These are phyloP conservation scores for Erpetoichthys calabaricus DNA, from an alignment of 2,797 vertebrate species.

Conservation along the genomic window DNA sequence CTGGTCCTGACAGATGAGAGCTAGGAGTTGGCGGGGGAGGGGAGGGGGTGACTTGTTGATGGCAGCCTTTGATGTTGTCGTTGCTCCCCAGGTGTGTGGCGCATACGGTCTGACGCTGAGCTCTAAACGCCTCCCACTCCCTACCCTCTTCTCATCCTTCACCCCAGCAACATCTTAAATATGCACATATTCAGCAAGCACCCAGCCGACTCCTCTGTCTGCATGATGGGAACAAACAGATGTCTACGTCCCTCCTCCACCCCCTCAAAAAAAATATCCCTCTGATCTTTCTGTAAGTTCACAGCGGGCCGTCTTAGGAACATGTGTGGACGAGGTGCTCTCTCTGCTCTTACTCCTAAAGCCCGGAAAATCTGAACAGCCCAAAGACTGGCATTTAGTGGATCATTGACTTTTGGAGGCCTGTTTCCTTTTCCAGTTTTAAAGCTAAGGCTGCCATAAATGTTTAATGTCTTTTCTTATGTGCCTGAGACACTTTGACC, in stretches of 20 bases:
- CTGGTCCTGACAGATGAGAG: not conserved
- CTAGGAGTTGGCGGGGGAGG: conserved; percentile 24
- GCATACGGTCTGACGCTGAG: conserved; percentile 15
- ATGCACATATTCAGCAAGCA: conserved; percentile 38
- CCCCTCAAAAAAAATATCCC: conserved; percentile 1
- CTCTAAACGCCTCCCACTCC: conserved; percentile 1
- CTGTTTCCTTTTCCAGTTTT: too few relatives aligned
- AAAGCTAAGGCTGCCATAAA: too few relatives aligned
- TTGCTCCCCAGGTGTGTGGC: conserved; percentile 48
- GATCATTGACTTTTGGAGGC: too few relatives aligned
- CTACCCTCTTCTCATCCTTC: conserved; percentile 18
- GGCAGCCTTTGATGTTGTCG: conserved; percentile 43
- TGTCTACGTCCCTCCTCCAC: conserved; percentile 54
- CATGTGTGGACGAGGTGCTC: too few relatives aligned
- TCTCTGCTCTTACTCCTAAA: too few relatives aligned
- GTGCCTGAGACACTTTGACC: too few relatives aligned
- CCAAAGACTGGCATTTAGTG: too few relatives aligned
- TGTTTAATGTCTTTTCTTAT: too few relatives aligned
- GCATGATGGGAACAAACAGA: conserved; percentile 57
- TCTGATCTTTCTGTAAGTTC: conserved; percentile 15
- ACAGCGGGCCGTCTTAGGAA: too few relatives aligned
- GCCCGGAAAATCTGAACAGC: too few relatives aligned
- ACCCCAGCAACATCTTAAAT: conserved; percentile 43
- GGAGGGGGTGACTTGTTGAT: conserved; percentile 34
- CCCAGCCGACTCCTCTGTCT: conserved; percentile 20